These are phyloP conservation scores for Agonopterix subpropinquella DNA, from an alignment of 2,888 invertebrate species.

Conservation along the genomic window DNA sequence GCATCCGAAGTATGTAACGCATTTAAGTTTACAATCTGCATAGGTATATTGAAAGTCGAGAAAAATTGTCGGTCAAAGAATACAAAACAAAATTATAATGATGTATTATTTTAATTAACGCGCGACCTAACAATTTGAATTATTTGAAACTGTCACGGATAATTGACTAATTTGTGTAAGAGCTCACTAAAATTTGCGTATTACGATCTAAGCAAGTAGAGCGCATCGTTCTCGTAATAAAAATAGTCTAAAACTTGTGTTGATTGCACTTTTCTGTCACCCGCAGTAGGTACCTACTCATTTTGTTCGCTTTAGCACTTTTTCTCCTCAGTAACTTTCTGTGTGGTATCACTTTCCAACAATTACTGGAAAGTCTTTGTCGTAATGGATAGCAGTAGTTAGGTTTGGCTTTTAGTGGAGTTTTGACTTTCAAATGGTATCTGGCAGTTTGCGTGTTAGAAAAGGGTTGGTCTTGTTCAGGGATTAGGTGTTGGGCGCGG, in stretches of 20 bases:
- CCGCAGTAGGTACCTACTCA: slow-evolving; percentile 25
- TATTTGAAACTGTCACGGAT: slow-evolving; percentile 25
- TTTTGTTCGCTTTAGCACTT: slow-evolving; percentile 31
- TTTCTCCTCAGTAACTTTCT: slow-evolving; percentile 35
- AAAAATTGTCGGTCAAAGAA: too few relatives aligned
- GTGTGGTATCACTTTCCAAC: slow-evolving; percentile 44
- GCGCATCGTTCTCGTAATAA: slow-evolving; percentile 30
- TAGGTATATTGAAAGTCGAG: too few relatives aligned
- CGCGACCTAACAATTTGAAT: neutral
- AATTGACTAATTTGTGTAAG: slow-evolving; percentile 32
- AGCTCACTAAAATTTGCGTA: slow-evolving; percentile 32
- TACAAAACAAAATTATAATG: too few relatives aligned
- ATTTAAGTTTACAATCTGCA: too few relatives aligned
- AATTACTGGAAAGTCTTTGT: slow-evolving; percentile 33
- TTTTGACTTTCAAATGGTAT: slow-evolving; percentile 5
- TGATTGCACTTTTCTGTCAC: slow-evolving; percentile 36
- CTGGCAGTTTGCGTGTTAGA: slow-evolving; percentile 31
- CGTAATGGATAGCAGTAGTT: slow-evolving; percentile 8
- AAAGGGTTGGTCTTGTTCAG: slow-evolving; percentile 43
- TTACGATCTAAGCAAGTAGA: slow-evolving; percentile 36
- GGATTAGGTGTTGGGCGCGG: slow-evolving; percentile 34
- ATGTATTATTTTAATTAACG: too few relatives aligned
- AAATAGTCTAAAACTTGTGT: slow-evolving; percentile 22
- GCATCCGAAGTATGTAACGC: too few relatives aligned
- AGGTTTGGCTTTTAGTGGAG: slow-evolving; percentile 1